A percentile compares a stretch with the other conserved stretches of the same genome.
phyloP scores from a whole-genome alignment of 2,797 vertebrate species.

The Falco berigora region DNA sequence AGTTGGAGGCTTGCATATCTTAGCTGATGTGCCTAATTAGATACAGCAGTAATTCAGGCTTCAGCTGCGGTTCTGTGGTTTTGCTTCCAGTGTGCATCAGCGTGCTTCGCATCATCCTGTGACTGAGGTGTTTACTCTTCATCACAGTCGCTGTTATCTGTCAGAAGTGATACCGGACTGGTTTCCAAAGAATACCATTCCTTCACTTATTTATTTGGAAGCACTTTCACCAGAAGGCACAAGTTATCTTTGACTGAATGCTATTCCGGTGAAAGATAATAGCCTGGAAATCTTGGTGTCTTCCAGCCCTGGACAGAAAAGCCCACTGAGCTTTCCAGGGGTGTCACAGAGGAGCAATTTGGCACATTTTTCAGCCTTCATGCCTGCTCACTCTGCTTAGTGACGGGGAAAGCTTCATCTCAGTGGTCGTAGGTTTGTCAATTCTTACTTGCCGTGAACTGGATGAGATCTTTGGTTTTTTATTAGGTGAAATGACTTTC shows the following conservation, averaged over 20 bases:
- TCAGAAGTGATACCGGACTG: background rate
- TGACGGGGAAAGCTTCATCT: background rate
- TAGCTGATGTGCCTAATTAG: conserved; percentile 37
- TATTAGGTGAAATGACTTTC: background rate
- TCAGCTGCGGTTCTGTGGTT: background rate
- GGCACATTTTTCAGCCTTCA: background rate
- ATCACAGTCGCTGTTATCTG: background rate
- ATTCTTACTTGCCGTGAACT: background rate
- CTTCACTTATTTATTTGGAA: conserved; percentile 9
- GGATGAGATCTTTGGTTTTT: background rate
- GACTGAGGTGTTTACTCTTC: conserved; percentile 33
- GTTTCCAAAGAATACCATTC: background rate
- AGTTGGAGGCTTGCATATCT: background rate
- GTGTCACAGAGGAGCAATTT: background rate
- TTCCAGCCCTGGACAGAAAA: background rate
- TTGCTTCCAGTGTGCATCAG: conserved; percentile 5
- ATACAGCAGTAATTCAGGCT: conserved; percentile 20
- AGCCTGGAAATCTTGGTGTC: background rate
- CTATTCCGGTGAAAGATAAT: background rate
- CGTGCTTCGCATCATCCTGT: background rate
- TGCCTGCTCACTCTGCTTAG: background rate
- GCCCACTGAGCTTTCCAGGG: background rate
- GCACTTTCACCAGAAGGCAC: background rate
- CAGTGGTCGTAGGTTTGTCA: background rate
- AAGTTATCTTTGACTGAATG: background rate